Percentiles rank a stretch among this genome's conserved stretches.
phyloP scores from a whole-genome alignment of 2,797 vertebrate species.

The Ctenosaura bakeri region DNA sequence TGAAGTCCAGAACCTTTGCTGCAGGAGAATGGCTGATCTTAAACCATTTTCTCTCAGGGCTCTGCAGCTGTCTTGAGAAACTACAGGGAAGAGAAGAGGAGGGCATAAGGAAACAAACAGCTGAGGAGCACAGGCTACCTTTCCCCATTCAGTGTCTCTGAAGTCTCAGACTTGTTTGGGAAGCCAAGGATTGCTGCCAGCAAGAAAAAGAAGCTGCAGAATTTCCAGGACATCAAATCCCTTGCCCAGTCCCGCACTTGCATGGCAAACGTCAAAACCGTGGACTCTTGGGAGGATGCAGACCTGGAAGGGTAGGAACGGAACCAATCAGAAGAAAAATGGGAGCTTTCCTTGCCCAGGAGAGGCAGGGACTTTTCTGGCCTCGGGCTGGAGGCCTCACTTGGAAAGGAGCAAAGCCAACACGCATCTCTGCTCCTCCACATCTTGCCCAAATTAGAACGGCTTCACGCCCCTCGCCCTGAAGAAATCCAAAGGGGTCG shows the following conservation, averaged over 20 bases:
- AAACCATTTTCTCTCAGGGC: no score
- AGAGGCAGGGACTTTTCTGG: neutral
- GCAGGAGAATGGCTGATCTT: no score
- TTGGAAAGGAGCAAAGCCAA: neutral
- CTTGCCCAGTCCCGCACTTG: no score
- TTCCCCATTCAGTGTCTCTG: neutral
- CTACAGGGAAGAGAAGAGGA: neutral
- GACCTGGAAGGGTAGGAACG: neutral
- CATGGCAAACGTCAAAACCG: no score
- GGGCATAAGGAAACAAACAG: no score
- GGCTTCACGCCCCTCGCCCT: fast-evolving
- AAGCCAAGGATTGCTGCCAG: no score
- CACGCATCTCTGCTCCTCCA: neutral
- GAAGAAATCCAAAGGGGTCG: fast-evolving
- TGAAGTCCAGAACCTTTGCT: no score
- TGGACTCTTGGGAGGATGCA: neutral
- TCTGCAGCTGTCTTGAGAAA: neutral
- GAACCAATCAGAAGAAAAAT: no score
- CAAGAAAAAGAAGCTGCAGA: no score
- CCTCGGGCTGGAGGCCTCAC: neutral
- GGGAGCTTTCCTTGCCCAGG: no score
- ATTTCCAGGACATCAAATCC: no score
- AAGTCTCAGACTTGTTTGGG: neutral
- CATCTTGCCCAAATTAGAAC: fast-evolving
- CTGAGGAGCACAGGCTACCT: no score